Evolutionary conservation across 2,888 invertebrate species (phyloP).

Genomic region (Leucophenga maculata): DNA sequence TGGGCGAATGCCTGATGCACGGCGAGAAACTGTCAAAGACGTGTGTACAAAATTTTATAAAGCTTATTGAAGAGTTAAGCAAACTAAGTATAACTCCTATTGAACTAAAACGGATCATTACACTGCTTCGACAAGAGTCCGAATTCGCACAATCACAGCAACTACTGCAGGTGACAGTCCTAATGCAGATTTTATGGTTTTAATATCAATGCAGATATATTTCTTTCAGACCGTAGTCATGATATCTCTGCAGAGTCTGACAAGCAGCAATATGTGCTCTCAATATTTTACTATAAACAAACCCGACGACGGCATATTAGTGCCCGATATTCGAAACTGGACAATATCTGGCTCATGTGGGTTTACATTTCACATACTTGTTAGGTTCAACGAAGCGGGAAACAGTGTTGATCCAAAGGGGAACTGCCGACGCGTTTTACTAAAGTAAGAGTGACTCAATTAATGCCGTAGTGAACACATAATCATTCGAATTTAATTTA

Average conservation of each 20-base stretch:
- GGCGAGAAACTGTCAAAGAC: conserved; percentile 70
- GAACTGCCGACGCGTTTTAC: conserved; percentile 73
- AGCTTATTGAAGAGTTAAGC: conserved; percentile 75
- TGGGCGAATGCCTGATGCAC: conserved; percentile 72
- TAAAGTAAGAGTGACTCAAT: conserved; percentile 45
- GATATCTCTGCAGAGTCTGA: conserved; percentile 68
- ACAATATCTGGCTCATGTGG: conserved; percentile 74
- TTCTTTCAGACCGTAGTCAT: conserved; percentile 64
- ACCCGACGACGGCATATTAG: conserved; percentile 73
- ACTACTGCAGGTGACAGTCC: conserved; percentile 63
- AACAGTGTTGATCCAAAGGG: neutral
- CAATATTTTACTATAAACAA: conserved; percentile 74
- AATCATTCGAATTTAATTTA: conserved; percentile 47
- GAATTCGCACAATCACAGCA: conserved; percentile 68
- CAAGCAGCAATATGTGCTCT: conserved; percentile 70
- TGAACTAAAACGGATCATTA: conserved; percentile 76
- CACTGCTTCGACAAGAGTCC: conserved; percentile 64
- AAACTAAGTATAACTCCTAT: conserved; percentile 75
- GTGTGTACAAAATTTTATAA: conserved; percentile 74
- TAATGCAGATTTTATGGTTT: neutral
- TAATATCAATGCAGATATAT: neutral
- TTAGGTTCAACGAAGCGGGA: conserved; percentile 71
- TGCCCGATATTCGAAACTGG: conserved; percentile 76
- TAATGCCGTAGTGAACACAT: neutral
- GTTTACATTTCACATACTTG: conserved; percentile 76